Conservation (phyloP, 2,888 invertebrate species). For the Scaptomyza reducta region DNA sequence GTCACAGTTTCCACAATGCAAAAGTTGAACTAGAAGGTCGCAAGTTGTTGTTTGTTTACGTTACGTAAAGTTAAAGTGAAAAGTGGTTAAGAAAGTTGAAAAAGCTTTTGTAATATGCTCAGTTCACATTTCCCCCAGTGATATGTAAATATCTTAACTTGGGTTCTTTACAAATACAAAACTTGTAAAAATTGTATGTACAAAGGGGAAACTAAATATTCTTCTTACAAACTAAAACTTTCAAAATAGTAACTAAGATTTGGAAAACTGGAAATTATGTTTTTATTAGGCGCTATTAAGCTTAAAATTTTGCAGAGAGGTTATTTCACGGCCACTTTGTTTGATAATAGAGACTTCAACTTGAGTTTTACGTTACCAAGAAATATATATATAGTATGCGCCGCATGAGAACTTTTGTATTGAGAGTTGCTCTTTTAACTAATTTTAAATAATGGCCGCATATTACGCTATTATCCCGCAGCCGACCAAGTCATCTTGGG, state of each 20-base stretch:
- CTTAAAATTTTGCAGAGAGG: background rate
- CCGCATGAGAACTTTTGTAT: constrained; percentile 3
- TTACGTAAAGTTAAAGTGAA: background rate
- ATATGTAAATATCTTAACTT: too few relatives aligned
- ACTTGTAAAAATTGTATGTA: too few relatives aligned
- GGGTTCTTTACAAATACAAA: too few relatives aligned
- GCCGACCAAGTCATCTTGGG: constrained; percentile 19
- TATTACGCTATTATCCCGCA: constrained; percentile 58
- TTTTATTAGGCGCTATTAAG: background rate
- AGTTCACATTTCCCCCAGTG: too few relatives aligned
- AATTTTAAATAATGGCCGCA: constrained; percentile 72
- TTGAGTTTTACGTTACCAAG: background rate
- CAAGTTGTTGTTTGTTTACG: constrained; percentile 10
- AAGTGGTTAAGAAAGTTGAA: background rate
- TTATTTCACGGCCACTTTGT: background rate
- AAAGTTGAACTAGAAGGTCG: constrained; percentile 16
- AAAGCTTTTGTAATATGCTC: too few relatives aligned
- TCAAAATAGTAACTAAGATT: background rate
- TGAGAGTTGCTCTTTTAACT: constrained; percentile 49
- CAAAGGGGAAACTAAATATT: too few relatives aligned
- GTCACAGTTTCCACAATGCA: constrained; percentile 53
- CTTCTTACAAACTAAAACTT: background rate
- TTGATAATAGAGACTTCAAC: background rate
- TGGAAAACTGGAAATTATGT: background rate
- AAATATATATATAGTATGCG: background rate